Conservation (phyloP, 2,888 invertebrate species). For the Hirudinaria manillensis region DNA sequence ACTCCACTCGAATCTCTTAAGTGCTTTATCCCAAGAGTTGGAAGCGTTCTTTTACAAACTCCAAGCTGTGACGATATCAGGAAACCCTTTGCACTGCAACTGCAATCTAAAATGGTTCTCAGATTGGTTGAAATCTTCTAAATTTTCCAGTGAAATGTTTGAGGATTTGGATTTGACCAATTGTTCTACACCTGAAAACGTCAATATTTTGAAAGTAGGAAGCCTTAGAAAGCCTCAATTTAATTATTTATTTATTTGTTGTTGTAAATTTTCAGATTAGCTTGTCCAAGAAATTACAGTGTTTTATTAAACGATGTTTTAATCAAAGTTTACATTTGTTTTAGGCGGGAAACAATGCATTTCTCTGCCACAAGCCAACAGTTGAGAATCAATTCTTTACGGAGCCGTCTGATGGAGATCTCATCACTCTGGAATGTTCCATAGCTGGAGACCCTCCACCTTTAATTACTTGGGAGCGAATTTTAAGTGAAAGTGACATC, state of each 20-base stretch:
- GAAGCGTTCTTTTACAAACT: constrained; percentile 33
- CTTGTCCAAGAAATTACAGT: neutral
- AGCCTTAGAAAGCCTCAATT: neutral
- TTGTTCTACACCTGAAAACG: neutral
- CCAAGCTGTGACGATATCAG: constrained; percentile 33
- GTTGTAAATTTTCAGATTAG: neutral
- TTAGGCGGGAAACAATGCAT: neutral
- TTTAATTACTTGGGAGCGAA: neutral
- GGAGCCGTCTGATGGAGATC: neutral
- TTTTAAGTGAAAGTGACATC: neutral
- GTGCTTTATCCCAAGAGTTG: constrained; percentile 33
- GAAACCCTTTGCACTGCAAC: constrained; percentile 40
- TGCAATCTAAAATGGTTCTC: constrained; percentile 39
- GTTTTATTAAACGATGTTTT: neutral
- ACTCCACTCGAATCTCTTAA: constrained; percentile 37
- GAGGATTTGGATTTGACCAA: neutral
- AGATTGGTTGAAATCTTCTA: constrained; percentile 34
- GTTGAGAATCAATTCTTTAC: neutral
- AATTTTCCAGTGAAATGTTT: neutral
- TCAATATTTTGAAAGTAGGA: constrained; percentile 8
- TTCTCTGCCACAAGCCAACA: neutral
- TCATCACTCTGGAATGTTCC: neutral
- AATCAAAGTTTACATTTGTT: neutral
- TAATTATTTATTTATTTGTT: neutral
- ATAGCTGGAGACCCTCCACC: neutral